A percentile compares a stretch with the other conserved stretches of the same genome.
Evolutionary conservation across 1,140 invertebrate genomes (phyloP).

Genomic region (Leptestheria dahalacensis): DNA sequence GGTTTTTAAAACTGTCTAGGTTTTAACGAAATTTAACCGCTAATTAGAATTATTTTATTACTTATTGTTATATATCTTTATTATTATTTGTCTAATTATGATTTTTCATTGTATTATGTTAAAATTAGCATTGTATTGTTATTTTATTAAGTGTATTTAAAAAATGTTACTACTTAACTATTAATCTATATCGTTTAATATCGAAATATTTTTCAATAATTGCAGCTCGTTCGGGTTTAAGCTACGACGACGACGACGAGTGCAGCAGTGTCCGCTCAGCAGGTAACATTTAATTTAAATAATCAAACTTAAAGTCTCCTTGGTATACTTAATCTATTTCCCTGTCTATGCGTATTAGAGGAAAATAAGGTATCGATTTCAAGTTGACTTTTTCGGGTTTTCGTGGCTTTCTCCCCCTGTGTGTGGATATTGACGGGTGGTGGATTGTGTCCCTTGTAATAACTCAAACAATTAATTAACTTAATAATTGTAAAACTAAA

Average conservation of each 20-base stretch:
- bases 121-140: too few species aligned
- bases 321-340: background rate
- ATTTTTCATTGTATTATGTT: too few species aligned
- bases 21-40: too few species aligned
- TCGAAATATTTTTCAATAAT: background rate
- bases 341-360: background rate
- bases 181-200: background rate
- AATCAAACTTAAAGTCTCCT: background rate
- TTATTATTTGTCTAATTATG: too few species aligned
- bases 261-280: background rate
- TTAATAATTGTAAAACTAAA: too few species aligned
- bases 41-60: too few species aligned
- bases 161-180: background rate
- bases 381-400: background rate
- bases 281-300: background rate
- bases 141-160: background rate
- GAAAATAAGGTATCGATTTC: background rate
- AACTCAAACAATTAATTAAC: too few species aligned
- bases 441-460: background rate
- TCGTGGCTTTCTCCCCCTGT: background rate
- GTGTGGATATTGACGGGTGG: background rate
- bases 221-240: background rate
- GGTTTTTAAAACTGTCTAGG: too few species aligned
- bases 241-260: constrained; percentile 5
- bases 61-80: too few species aligned